Evolutionary conservation across 2,113 vertebrate genomes (phyloP).

Genomic region (Chauna torquata): DNA sequence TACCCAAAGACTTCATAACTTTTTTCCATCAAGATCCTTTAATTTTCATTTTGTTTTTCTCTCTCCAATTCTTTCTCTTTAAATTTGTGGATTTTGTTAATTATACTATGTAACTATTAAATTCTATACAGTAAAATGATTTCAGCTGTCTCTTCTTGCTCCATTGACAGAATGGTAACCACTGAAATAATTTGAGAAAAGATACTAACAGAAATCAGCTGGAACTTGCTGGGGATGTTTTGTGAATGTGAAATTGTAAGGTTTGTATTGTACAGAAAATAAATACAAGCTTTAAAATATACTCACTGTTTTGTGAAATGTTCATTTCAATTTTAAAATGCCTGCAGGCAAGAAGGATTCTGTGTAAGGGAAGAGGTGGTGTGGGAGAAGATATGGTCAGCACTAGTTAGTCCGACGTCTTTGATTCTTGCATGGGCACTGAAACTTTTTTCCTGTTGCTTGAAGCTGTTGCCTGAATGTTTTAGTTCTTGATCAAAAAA

Average conservation of each 20-base stretch:
- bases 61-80: neutral
- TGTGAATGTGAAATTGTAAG: neutral
- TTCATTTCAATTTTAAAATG: neutral
- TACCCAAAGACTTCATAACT: neutral
- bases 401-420: neutral
- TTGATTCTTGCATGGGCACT: neutral
- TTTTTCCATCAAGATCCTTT: neutral
- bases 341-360: neutral
- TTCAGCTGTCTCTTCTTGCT: neutral
- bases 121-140: neutral
- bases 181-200: neutral
- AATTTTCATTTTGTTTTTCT: neutral
- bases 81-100: neutral
- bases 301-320: neutral
- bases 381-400: neutral
- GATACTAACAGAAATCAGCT: neutral
- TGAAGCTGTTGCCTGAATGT: neutral
- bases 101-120: neutral
- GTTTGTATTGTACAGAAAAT: neutral
- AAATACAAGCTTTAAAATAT: neutral
- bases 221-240: neutral
- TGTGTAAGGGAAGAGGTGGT: neutral
- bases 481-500: neutral
- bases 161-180: neutral
- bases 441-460: neutral